Evolutionary conservation across 2,888 invertebrate species (phyloP).

Genomic region (Orthosia cruda): DNA sequence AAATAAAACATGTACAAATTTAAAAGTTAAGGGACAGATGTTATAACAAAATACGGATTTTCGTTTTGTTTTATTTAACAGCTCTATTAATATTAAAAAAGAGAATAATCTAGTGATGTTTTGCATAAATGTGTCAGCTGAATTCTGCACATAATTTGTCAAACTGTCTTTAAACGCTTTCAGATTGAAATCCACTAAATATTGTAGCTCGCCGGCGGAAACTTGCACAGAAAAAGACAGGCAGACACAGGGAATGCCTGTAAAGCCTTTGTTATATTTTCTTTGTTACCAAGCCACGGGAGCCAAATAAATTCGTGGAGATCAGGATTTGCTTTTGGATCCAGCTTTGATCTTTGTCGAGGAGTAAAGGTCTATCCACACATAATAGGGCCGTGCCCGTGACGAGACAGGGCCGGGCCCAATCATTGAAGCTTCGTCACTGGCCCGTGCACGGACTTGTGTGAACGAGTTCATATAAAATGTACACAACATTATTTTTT

Average conservation of each 20-base stretch:
- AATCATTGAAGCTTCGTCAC: no score
- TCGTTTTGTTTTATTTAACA: no score
- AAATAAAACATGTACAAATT: constrained; percentile 33
- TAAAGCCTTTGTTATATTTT: constrained; percentile 63
- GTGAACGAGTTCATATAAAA: no score
- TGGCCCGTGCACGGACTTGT: no score
- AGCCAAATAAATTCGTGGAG: constrained; percentile 74
- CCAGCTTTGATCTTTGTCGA: constrained; percentile 65
- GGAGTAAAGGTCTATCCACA: no score
- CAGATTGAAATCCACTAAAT: constrained; percentile 75
- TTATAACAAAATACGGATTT: neutral
- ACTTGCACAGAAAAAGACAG: constrained; percentile 76
- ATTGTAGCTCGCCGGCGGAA: constrained; percentile 73
- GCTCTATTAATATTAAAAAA: no score
- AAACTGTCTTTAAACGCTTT: constrained; percentile 72
- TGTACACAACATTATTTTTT: no score
- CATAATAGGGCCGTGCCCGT: no score
- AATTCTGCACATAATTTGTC: constrained; percentile 66
- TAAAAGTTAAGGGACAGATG: constrained; percentile 9
- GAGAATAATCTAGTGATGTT: constrained; percentile 68
- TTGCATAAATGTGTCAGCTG: constrained; percentile 72
- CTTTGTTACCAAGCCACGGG: constrained; percentile 75
- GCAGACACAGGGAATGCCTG: constrained; percentile 57
- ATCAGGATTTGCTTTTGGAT: constrained; percentile 75
- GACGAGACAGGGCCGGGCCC: no score